Evolutionary conservation across 2,797 vertebrate species (phyloP).

Genomic region (Sebastes vulpes): DNA sequence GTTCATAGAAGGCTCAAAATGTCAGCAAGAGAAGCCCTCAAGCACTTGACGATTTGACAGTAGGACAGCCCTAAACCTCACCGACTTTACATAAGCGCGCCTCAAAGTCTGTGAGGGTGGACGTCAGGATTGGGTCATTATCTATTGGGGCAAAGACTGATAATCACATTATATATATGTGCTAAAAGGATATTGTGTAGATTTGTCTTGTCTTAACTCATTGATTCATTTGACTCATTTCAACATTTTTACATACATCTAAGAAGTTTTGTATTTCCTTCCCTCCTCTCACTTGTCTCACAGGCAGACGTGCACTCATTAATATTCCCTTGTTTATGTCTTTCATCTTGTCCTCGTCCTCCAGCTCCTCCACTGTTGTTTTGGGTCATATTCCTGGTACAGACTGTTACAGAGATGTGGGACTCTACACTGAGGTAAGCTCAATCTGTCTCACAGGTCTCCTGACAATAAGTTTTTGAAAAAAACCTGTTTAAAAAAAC

Average conservation of each 20-base stretch:
- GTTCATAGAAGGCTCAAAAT: too few species aligned
- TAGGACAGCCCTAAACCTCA: too few species aligned
- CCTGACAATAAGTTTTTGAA: neutral
- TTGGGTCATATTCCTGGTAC: constrained; percentile 88
- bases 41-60: too few species aligned
- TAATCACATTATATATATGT: neutral
- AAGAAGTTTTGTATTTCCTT: neutral
- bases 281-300: neutral
- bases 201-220: neutral
- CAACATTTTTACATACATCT: neutral
- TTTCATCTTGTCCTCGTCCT: constrained; percentile 69
- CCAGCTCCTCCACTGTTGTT: constrained; percentile 80
- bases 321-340: constrained; percentile 3
- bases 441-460: neutral
- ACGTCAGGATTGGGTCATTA: too few species aligned
- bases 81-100: too few species aligned
- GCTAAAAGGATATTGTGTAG: neutral
- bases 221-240: neutral
- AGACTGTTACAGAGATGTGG: constrained; percentile 88
- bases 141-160: neutral
- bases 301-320: constrained; percentile 12
- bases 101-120: too few species aligned
- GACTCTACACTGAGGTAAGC: constrained; percentile 86
- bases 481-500: neutral
- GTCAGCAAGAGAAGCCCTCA: too few species aligned